These are phyloP conservation scores for Sebastes fasciatus DNA, from an alignment of 2,113 vertebrate genomes.

Conservation along the genomic window DNA sequence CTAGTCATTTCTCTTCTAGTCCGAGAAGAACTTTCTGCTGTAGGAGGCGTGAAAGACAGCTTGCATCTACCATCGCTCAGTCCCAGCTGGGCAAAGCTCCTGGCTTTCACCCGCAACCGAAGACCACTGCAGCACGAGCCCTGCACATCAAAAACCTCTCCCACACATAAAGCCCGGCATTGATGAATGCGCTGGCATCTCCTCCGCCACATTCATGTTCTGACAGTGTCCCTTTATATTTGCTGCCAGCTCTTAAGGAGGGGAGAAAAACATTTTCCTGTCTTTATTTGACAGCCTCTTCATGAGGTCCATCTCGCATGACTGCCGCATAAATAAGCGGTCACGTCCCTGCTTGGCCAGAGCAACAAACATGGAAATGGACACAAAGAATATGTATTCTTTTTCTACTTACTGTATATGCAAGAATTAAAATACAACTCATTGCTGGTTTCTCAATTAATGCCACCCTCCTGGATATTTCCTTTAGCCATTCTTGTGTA, in stretches of 20 bases:
- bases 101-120: conserved; percentile 69
- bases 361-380: conserved; percentile 26
- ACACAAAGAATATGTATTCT: background rate
- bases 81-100: conserved; percentile 78
- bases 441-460: background rate
- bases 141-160: conserved; percentile 75
- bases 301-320: conserved; percentile 66
- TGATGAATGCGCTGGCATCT: conserved; percentile 80
- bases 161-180: conserved; percentile 79
- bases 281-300: conserved; percentile 79
- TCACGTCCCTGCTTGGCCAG: conserved; percentile 37
- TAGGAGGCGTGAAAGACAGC: conserved; percentile 62
- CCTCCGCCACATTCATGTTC: conserved; percentile 73
- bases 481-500: background rate
- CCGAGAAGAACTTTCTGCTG: conserved; percentile 32
- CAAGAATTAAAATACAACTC: background rate
- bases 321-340: conserved; percentile 68
- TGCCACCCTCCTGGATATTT: background rate
- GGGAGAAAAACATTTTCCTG: conserved; percentile 79
- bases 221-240: conserved; percentile 82
- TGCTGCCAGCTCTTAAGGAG: conserved; percentile 79
- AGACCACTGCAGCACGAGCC: conserved; percentile 54
- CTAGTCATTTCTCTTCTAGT: conserved; percentile 8
- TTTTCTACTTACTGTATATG: background rate
- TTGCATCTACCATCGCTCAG: conserved; percentile 44